A percentile compares a stretch with the other conserved stretches of the same genome.
Conservation (phyloP, 1,140 invertebrate genomes). For the Penaeus chinensis region DNA sequence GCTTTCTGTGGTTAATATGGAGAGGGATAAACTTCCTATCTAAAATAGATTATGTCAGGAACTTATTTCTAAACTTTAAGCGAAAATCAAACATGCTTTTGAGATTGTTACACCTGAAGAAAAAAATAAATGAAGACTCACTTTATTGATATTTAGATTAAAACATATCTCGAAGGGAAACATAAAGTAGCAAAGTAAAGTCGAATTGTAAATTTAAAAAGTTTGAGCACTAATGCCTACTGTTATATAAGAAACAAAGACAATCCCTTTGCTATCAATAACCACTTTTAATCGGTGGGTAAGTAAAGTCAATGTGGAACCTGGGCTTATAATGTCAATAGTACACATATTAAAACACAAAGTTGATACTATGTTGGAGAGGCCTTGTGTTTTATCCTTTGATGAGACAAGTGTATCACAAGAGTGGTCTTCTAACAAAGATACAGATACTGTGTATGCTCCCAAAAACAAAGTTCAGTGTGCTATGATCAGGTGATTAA, state of each 20-base stretch:
- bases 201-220: not conserved
- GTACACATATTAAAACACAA: not conserved
- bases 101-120: not conserved
- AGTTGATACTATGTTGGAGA: conserved; percentile 12
- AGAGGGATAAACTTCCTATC: not conserved
- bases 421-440: conserved; percentile 25
- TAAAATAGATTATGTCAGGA: too few species aligned
- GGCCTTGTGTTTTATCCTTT: conserved; percentile 24
- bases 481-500: conserved; percentile 22
- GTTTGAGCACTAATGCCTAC: conserved; percentile 16
- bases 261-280: not conserved
- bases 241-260: not conserved
- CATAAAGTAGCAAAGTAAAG: too few species aligned
- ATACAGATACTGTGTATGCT: not conserved
- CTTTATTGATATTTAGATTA: too few species aligned
- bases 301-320: not conserved
- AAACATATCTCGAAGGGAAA: too few species aligned
- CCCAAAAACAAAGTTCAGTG: conserved; percentile 1
- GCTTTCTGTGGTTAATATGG: not conserved
- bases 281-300: not conserved
- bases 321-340: not conserved
- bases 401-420: conserved; percentile 31
- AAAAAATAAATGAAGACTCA: too few species aligned
- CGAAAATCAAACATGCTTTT: not conserved
- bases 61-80: not conserved